These are phyloP conservation scores for Illadopsis cleaveri DNA, from an alignment of 2,113 vertebrate species.

Conservation along the genomic window DNA sequence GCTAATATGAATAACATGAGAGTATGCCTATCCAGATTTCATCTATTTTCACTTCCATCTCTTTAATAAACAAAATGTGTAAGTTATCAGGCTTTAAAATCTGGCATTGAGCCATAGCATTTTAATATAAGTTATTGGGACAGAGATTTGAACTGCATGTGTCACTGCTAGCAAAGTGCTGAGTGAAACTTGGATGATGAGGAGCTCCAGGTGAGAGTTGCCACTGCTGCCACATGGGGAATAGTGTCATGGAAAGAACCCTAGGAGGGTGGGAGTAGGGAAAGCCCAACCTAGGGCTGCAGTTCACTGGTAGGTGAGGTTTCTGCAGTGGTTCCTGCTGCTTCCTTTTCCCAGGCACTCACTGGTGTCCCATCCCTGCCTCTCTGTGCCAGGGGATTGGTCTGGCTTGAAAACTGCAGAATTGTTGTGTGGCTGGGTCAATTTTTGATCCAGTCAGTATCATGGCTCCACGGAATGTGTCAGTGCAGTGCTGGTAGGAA, in stretches of 20 bases:
- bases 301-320: too few relatives aligned
- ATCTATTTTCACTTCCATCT: not conserved
- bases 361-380: not conserved
- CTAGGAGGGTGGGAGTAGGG: not conserved
- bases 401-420: not conserved
- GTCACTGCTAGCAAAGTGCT: not conserved
- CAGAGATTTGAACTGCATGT: not conserved
- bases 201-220: not conserved
- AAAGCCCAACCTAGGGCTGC: not conserved
- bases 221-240: not conserved
- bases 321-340: not conserved
- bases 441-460: not conserved
- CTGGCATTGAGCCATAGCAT: not conserved
- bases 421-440: not conserved
- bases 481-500: not conserved
- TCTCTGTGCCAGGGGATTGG: not conserved
- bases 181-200: not conserved
- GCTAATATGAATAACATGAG: not conserved
- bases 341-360: not conserved
- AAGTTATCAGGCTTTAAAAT: not conserved
- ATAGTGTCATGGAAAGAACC: rapidly evolving
- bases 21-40: not conserved
- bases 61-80: not conserved
- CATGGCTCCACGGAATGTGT: not conserved
- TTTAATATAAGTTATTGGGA: not conserved